These are phyloP conservation scores for Sakesphorus luctuosus DNA, from an alignment of 2,113 vertebrate genomes.

Conservation along the genomic window DNA sequence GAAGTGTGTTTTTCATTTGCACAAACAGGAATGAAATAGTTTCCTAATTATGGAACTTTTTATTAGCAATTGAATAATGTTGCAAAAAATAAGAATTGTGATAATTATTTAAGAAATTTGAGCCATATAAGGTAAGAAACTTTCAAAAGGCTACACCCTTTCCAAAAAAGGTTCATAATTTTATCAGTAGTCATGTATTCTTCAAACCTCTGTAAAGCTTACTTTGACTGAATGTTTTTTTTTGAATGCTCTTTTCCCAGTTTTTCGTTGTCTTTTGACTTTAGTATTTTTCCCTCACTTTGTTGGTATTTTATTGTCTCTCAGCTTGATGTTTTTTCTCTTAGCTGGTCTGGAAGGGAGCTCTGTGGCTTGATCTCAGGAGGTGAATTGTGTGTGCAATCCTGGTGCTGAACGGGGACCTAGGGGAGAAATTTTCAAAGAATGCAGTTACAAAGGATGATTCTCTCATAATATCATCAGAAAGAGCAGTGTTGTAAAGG, in stretches of 20 bases:
- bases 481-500: neutral
- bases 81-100: neutral
- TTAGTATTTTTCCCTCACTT: neutral
- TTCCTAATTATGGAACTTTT: neutral
- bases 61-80: neutral
- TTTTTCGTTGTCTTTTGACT: neutral
- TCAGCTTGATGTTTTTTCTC: neutral
- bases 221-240: neutral
- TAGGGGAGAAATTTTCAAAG: neutral
- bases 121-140: neutral
- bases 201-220: neutral
- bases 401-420: accelerated
- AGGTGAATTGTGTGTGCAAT: neutral
- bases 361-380: neutral
- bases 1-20: neutral
- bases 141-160: neutral
- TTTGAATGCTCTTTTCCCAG: neutral
- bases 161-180: accelerated
- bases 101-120: neutral
- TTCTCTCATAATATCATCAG: neutral
- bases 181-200: neutral
- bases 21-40: accelerated
- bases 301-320: neutral
- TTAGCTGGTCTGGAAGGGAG: neutral
- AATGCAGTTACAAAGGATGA: neutral